phyloP scores from a whole-genome alignment of 1,140 invertebrate genomes.

The Macrocentrus cingulum region DNA sequence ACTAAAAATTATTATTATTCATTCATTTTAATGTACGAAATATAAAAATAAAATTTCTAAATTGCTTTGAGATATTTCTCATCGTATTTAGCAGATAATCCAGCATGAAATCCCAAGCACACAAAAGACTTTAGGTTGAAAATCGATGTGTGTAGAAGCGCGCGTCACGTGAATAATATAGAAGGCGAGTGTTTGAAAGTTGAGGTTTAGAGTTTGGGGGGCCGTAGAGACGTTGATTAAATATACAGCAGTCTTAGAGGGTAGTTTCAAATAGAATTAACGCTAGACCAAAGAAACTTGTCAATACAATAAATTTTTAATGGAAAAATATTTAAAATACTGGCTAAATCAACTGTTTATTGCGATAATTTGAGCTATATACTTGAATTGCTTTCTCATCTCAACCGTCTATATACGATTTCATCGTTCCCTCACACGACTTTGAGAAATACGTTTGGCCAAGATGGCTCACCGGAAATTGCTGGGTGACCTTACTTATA shows the following conservation, averaged over 20 bases:
- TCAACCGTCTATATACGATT: no score
- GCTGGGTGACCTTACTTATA: slow-evolving; percentile 57
- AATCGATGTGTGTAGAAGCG: neutral
- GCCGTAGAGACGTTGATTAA: slow-evolving; percentile 46
- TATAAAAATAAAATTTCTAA: neutral
- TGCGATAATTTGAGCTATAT: neutral
- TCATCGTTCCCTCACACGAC: slow-evolving; percentile 5
- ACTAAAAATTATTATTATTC: no score
- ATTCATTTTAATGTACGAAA: no score
- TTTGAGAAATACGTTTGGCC: slow-evolving; percentile 43
- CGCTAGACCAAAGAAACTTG: slow-evolving; percentile 31
- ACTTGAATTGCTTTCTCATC: neutral
- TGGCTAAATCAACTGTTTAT: no score
- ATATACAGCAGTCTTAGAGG: slow-evolving; percentile 55
- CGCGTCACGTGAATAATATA: slow-evolving; percentile 51
- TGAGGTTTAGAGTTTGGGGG: slow-evolving; percentile 3
- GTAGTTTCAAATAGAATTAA: slow-evolving; percentile 56
- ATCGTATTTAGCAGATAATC: slow-evolving; percentile 6
- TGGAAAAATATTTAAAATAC: no score
- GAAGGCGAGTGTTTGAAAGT: slow-evolving; percentile 42
- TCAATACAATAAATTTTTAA: neutral
- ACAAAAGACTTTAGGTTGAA: neutral
- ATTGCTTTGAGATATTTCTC: neutral
- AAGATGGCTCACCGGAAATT: slow-evolving; percentile 59
- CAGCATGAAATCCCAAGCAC: neutral